These are phyloP conservation scores for Galeruca laticollis DNA, from an alignment of 2,888 invertebrate genomes.

Conservation along the genomic window DNA sequence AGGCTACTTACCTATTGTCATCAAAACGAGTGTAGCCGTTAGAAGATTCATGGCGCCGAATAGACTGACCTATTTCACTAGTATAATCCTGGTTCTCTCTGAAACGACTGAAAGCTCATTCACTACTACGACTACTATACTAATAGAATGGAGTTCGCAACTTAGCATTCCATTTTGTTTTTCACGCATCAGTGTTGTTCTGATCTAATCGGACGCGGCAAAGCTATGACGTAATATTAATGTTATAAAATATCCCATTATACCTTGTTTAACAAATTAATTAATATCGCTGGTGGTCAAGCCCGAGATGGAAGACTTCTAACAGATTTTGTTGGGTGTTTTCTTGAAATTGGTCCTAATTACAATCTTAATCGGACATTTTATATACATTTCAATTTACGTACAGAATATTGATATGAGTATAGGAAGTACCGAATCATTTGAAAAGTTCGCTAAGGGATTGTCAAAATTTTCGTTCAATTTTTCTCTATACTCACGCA, in stretches of 20 bases:
- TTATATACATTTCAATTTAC: too few relatives aligned
- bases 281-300: not conserved
- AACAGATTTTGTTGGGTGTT: too few relatives aligned
- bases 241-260: not conserved
- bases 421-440: too few relatives aligned
- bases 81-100: constrained; percentile 20
- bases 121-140: constrained; percentile 31
- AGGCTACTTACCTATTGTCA: constrained; percentile 26
- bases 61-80: constrained; percentile 28
- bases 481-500: too few relatives aligned
- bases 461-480: too few relatives aligned
- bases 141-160: constrained; percentile 25
- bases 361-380: too few relatives aligned
- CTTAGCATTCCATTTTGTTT: constrained; percentile 33
- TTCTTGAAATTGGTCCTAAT: too few relatives aligned
- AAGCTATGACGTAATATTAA: constrained; percentile 4
- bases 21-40: constrained; percentile 15
- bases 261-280: not conserved
- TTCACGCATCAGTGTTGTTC: constrained; percentile 28
- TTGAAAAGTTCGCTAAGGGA: too few relatives aligned
- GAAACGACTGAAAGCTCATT: constrained; percentile 34
- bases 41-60: constrained; percentile 30
- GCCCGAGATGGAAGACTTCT: too few relatives aligned
- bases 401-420: too few relatives aligned
- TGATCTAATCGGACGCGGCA: constrained; percentile 19